Percentiles rank a stretch among this genome's conserved stretches.
Evolutionary conservation across 1,140 invertebrate species (phyloP).

Genomic region (Drosophila bocki): DNA sequence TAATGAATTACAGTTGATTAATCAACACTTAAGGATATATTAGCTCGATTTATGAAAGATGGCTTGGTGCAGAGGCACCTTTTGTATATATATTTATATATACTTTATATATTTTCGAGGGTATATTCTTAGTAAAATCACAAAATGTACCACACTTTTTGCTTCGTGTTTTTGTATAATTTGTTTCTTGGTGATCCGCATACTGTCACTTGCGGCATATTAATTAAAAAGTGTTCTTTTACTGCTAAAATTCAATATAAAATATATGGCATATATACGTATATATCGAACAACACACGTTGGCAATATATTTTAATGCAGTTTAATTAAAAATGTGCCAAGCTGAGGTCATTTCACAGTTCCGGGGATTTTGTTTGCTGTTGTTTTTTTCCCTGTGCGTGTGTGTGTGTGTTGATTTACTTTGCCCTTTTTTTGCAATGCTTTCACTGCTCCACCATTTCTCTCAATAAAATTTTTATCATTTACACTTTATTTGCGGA

Average conservation of each 20-base stretch:
- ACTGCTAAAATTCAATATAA: constrained; percentile 45
- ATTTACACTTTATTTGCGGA: constrained; percentile 71
- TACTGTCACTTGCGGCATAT: constrained; percentile 44
- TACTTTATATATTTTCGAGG: background rate
- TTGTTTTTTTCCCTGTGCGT: constrained; percentile 15
- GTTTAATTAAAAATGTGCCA: constrained; percentile 73
- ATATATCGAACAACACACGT: constrained; percentile 28
- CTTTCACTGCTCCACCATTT: background rate
- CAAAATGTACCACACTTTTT: background rate
- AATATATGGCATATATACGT: constrained; percentile 25
- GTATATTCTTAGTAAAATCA: background rate
- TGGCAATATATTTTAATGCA: constrained; percentile 63
- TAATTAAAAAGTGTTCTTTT: constrained; percentile 61
- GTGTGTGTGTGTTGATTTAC: constrained; percentile 20
- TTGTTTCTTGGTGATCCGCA: constrained; percentile 4
- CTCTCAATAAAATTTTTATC: constrained; percentile 35
- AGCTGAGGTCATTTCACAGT: constrained; percentile 53
- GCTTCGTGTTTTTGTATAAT: constrained; percentile 7
- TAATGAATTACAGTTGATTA: background rate
- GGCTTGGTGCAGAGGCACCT: no score
- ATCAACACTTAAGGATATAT: background rate
- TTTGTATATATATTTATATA: no score
- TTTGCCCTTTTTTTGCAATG: constrained; percentile 3
- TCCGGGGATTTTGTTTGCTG: constrained; percentile 44
- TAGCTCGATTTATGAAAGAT: background rate